Conservation (phyloP, 2,888 invertebrate species). For the Epistrophe eligans region DNA sequence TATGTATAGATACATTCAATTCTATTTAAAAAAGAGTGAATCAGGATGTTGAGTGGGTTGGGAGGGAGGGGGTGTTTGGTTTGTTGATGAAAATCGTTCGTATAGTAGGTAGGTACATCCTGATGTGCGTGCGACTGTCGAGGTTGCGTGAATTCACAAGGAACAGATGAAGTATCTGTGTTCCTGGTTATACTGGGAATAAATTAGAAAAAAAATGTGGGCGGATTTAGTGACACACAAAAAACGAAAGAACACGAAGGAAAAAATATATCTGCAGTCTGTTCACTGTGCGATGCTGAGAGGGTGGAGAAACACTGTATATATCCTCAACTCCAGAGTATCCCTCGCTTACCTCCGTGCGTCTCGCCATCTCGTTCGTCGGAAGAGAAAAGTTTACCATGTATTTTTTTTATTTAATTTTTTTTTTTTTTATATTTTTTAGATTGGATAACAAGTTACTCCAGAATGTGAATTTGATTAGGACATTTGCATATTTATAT, state of each 20-base stretch:
- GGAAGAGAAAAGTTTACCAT: conserved; percentile 65
- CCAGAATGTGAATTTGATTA: conserved; percentile 84
- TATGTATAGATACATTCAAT: conserved; percentile 19
- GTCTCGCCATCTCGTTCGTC: not conserved
- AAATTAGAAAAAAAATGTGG: conserved; percentile 82
- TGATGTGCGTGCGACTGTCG: conserved; percentile 58
- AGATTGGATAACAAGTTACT: conserved; percentile 83
- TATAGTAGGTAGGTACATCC: not conserved
- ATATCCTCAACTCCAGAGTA: conserved; percentile 32
- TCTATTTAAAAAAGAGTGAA: not conserved
- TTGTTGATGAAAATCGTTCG: conserved; percentile 16
- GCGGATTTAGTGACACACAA: conserved; percentile 79
- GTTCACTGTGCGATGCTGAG: not conserved
- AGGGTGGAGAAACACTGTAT: conserved; percentile 41
- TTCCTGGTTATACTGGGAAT: conserved; percentile 80
- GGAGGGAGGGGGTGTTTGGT: conserved; percentile 34
- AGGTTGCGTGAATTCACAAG: conserved; percentile 53
- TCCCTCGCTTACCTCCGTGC: conserved; percentile 43
- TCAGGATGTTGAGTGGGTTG: conserved; percentile 20
- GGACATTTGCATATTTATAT: conserved; percentile 83
- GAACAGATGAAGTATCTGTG: conserved; percentile 56
- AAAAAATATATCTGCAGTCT: conserved; percentile 43
- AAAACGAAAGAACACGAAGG: conserved; percentile 50
- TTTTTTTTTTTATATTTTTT: conserved; percentile 68
- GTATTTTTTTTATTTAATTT: conserved; percentile 4